Percentiles rank a stretch among this genome's conserved stretches.
Evolutionary conservation across 2,113 vertebrate species (phyloP).

Genomic region (Todiramphus saurophagus): DNA sequence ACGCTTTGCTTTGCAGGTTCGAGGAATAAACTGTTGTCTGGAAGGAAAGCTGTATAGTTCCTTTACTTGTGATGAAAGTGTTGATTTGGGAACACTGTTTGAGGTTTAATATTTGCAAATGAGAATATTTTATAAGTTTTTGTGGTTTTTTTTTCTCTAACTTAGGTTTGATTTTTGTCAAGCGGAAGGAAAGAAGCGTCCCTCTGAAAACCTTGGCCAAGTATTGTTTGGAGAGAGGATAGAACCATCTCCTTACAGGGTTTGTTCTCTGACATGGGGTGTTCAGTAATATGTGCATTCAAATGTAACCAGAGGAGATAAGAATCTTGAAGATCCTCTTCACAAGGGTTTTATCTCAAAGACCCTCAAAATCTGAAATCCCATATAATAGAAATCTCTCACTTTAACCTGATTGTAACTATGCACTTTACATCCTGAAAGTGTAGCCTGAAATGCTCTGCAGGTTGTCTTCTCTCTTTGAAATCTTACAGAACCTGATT

Average conservation of each 20-base stretch:
- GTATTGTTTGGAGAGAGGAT: slow-evolving; percentile 98
- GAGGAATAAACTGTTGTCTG: neutral
- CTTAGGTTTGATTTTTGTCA: slow-evolving; percentile 96
- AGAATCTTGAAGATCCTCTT: neutral
- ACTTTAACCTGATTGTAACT: neutral
- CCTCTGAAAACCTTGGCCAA: slow-evolving; percentile 97
- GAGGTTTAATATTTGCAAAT: neutral
- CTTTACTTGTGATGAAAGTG: neutral
- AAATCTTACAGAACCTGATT: neutral
- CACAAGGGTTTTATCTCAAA: neutral
- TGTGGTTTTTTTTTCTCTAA: neutral
- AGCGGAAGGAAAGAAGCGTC: slow-evolving; percentile 85
- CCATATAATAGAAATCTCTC: neutral
- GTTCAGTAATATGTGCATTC: accelerated
- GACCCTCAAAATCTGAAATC: neutral
- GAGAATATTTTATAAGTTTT: neutral
- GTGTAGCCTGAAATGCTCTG: neutral
- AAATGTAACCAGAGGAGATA: neutral
- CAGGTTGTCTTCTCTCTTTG: neutral
- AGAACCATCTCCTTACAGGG: slow-evolving; percentile 96
- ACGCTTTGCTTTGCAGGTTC: neutral
- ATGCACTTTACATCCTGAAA: neutral
- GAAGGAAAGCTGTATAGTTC: neutral
- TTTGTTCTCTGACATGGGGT: slow-evolving; percentile 63
- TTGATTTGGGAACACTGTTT: neutral